These are phyloP conservation scores for Scartelaos histophorus DNA, from an alignment of 2,113 vertebrate species.

Conservation along the genomic window DNA sequence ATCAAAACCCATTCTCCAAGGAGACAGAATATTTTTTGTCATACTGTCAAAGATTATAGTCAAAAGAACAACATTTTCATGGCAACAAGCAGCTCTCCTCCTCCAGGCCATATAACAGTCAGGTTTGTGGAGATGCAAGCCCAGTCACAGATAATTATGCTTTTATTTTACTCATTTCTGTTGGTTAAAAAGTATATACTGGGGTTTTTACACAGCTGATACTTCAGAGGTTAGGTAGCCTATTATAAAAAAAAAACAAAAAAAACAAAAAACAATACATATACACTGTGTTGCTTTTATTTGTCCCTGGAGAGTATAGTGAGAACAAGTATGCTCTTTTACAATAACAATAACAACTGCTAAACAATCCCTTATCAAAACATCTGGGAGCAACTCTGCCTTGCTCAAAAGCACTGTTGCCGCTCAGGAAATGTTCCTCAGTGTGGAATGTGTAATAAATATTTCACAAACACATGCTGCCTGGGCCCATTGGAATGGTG, in stretches of 20 bases:
- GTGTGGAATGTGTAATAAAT: slow-evolving; percentile 39
- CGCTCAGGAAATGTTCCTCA: slow-evolving; percentile 19
- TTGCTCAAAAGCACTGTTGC: slow-evolving; percentile 29
- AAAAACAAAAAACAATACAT: neutral
- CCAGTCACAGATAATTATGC: no score
- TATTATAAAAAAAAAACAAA: slow-evolving; percentile 2
- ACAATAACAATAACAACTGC: slow-evolving; percentile 34
- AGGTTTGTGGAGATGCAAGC: no score
- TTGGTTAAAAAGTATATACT: no score
- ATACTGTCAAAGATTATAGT: no score
- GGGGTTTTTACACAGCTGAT: slow-evolving; percentile 15
- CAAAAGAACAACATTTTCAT: no score
- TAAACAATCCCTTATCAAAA: slow-evolving; percentile 10
- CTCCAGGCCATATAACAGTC: no score
- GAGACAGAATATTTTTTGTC: no score
- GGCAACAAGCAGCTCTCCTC: no score
- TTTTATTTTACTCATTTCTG: no score
- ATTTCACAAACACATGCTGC: slow-evolving; percentile 52
- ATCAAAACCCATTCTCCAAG: no score
- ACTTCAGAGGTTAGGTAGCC: slow-evolving; percentile 30
- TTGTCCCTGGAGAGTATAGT: slow-evolving; percentile 36
- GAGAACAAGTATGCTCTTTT: slow-evolving; percentile 30
- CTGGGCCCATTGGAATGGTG: slow-evolving; percentile 24
- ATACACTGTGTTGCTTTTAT: slow-evolving; percentile 36
- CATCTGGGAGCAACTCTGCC: slow-evolving; percentile 19